These are phyloP conservation scores for Lates calcarifer DNA, from an alignment of 2,113 vertebrate genomes.

Conservation along the genomic window DNA sequence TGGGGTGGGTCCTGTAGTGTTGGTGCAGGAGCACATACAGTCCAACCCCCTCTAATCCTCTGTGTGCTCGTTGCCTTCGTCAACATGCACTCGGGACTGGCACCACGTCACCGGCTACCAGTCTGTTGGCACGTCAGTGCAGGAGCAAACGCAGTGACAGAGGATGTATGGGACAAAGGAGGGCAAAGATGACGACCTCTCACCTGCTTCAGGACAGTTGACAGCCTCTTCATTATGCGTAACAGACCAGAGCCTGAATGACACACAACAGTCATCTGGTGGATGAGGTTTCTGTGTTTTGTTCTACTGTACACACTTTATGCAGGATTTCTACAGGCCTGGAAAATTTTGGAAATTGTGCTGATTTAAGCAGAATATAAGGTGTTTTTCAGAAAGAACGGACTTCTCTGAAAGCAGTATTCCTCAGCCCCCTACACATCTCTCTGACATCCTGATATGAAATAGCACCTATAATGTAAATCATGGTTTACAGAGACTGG, in stretches of 20 bases:
- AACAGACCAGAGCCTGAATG: not conserved
- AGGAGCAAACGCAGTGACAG: not conserved
- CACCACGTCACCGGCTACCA: constrained; percentile 11
- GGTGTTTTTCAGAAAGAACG: not conserved
- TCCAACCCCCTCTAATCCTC: constrained; percentile 4
- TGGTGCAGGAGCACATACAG: constrained; percentile 30
- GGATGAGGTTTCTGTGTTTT: not conserved
- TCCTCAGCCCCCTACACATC: too few relatives aligned
- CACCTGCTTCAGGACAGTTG: not conserved
- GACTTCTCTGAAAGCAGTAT: too few relatives aligned
- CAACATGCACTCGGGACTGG: constrained; percentile 16
- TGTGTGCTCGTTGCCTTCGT: constrained; percentile 14
- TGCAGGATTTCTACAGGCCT: not conserved
- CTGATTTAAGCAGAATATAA: not conserved
- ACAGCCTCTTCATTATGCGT: not conserved
- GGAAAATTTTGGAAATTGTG: not conserved
- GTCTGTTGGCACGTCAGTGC: constrained; percentile 35
- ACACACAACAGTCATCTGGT: not conserved
- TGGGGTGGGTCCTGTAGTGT: constrained; percentile 15
- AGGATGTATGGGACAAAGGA: constrained; percentile 3
- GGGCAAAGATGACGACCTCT: not conserved
- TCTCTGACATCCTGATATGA: not conserved
- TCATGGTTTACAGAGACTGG: not conserved
- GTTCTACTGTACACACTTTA: not conserved
- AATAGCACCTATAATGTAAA: not conserved